Evolutionary conservation across 92 coral and sea anemone genomes (phyloP).

Genomic region (Blastomussa wellsi): DNA sequence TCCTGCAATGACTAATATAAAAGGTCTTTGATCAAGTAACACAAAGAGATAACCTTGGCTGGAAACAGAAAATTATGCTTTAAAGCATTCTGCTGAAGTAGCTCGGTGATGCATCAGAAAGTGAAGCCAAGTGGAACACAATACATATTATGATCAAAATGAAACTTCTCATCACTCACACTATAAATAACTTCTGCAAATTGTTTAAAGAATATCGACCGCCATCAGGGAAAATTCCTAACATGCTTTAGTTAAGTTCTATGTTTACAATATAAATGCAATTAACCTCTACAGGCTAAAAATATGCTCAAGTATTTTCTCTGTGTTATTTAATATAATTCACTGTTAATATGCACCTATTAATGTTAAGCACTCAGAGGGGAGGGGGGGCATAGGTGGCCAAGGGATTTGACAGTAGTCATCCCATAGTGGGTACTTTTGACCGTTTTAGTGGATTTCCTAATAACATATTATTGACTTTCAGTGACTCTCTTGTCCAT

Average conservation of each 20-base stretch:
- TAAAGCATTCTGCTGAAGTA: background rate
- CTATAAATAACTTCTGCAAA: background rate
- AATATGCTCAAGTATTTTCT: background rate
- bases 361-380: too few relatives aligned
- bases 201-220: background rate
- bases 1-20: background rate
- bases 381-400: too few relatives aligned
- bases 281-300: background rate
- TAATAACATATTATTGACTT: too few relatives aligned
- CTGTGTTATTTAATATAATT: background rate
- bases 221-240: background rate
- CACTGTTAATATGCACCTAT: too few relatives aligned
- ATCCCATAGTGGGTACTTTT: too few relatives aligned
- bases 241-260: background rate
- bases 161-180: constrained; percentile 17
- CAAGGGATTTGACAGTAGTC: too few relatives aligned
- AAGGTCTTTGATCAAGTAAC: background rate
- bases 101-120: background rate
- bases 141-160: background rate
- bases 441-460: too few relatives aligned
- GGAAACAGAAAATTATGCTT: background rate
- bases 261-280: background rate
- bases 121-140: background rate
- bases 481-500: too few relatives aligned
- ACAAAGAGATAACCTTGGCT: background rate